Percentiles rank a stretch among this genome's conserved stretches.
Evolutionary conservation across 2,797 vertebrate species (phyloP).

Genomic region (Squalus acanthias): DNA sequence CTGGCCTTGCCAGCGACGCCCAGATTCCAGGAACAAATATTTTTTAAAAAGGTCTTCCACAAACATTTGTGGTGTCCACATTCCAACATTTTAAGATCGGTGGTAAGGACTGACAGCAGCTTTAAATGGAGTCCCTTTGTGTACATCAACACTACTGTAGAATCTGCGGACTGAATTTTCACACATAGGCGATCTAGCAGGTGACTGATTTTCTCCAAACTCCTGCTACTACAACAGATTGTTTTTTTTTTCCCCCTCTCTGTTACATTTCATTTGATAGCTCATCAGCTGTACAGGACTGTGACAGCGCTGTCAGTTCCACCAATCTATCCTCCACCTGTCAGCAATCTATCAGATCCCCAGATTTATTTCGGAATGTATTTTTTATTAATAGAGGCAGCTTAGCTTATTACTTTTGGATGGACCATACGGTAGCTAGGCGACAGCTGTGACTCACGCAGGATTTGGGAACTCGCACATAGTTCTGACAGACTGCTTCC

Average conservation of each 20-base stretch:
- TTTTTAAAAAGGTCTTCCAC: background rate
- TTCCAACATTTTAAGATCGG: background rate
- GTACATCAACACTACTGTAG: background rate
- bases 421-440: constrained; percentile 27
- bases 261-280: constrained; percentile 63
- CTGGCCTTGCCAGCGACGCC: too few species aligned
- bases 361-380: constrained; percentile 46
- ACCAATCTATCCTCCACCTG: constrained; percentile 64
- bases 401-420: constrained; percentile 37
- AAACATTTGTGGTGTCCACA: background rate
- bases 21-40: too few species aligned
- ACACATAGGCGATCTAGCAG: background rate
- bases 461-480: background rate
- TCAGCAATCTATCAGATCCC: constrained; percentile 61
- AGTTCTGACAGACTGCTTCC: background rate
- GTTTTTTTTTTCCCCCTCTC: background rate
- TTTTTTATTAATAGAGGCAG: constrained; percentile 38
- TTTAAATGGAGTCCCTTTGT: background rate
- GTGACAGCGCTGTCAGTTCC: constrained; percentile 56
- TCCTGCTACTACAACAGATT: background rate
- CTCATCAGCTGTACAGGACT: constrained; percentile 62
- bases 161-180: background rate
- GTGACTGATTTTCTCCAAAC: background rate
- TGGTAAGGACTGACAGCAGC: background rate
- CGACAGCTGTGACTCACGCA: constrained; percentile 25